Conservation (phyloP, 1,140 invertebrate species). For the Gyrodactylus bullatarudis region DNA sequence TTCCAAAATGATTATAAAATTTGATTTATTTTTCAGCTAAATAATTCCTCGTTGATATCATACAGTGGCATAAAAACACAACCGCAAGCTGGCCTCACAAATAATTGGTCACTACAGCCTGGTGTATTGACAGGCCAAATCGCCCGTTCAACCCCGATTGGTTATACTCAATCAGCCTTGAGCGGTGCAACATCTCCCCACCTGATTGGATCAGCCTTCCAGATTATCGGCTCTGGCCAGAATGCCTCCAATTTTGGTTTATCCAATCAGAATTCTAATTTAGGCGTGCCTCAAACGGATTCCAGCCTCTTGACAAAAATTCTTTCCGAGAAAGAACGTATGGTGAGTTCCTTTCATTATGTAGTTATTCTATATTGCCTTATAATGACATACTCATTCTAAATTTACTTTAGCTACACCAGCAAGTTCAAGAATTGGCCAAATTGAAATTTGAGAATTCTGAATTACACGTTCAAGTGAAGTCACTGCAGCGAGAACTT, state of each 20-base stretch:
- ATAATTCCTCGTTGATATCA: background rate
- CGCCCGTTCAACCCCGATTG: background rate
- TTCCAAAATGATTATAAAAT: too few species aligned
- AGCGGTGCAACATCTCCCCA: background rate
- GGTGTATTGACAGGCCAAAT: background rate
- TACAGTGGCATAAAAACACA: background rate
- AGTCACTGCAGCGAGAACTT: background rate
- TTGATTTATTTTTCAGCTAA: too few species aligned
- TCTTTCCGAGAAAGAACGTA: background rate
- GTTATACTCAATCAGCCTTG: background rate
- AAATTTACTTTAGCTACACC: slow-evolving; percentile 2
- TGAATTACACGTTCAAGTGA: background rate
- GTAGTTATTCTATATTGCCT: too few species aligned
- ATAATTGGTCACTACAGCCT: background rate
- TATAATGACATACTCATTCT: too few species aligned
- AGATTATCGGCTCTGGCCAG: background rate
- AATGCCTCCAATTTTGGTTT: background rate
- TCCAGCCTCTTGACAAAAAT: background rate
- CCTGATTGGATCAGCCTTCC: background rate
- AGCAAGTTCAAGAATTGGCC: background rate
- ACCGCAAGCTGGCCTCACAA: background rate
- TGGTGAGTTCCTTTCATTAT: too few species aligned
- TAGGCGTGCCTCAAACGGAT: too few species aligned
- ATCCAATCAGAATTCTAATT: too few species aligned
- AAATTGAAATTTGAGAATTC: background rate